phyloP scores from a whole-genome alignment of 2,888 invertebrate species.

The Thereva unica region DNA sequence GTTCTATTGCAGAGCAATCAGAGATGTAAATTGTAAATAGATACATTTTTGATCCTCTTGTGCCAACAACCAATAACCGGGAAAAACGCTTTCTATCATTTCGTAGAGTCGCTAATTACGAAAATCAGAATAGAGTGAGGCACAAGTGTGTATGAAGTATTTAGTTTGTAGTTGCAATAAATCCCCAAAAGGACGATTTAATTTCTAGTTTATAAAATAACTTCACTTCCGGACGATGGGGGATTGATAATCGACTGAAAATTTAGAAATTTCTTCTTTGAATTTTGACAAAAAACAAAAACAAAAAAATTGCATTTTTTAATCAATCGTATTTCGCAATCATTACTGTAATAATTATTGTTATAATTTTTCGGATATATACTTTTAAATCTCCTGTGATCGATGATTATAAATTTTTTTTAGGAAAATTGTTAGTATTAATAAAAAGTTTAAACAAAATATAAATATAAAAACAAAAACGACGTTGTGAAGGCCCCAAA shows the following conservation, averaged over 20 bases:
- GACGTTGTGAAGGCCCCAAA: too few species aligned
- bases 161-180: conserved; percentile 9
- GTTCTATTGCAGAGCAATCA: not conserved
- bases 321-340: not conserved
- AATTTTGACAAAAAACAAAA: conserved; percentile 4
- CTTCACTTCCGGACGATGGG: not conserved
- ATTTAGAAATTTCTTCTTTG: not conserved
- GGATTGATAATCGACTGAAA: not conserved
- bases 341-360: not conserved
- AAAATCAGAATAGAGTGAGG: not conserved
- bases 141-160: conserved; percentile 8
- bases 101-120: not conserved
- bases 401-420: conserved; percentile 9
- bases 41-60: conserved; percentile 9
- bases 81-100: not conserved
- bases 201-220: conserved; percentile 1
- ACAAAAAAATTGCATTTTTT: conserved; percentile 9
- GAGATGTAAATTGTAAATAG: conserved; percentile 14
- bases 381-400: conserved; percentile 26
- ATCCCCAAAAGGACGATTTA: conserved; percentile 13
- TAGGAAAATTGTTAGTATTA: conserved; percentile 15
- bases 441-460: not conserved
- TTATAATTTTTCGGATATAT: conserved; percentile 22
- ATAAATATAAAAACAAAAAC: too few species aligned
- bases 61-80: conserved; percentile 3